These are phyloP conservation scores for Rhynchonycteris naso DNA, from an alignment of 2,797 vertebrate species.

Conservation along the genomic window DNA sequence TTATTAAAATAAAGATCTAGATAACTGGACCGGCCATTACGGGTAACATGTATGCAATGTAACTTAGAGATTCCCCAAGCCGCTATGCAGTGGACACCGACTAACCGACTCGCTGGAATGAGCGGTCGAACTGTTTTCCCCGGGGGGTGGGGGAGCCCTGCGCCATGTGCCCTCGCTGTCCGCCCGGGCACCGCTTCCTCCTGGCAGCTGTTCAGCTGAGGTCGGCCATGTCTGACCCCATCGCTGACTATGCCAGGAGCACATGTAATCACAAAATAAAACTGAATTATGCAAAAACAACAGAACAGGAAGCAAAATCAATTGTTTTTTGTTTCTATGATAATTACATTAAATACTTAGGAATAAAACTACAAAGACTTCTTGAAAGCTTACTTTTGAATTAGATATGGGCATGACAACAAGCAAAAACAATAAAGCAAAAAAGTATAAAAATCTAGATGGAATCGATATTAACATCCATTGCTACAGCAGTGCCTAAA, in stretches of 20 bases:
- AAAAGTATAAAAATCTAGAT: slow-evolving; percentile 23
- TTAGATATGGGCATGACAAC: not conserved
- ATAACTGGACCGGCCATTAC: not conserved
- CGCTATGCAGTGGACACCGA: not conserved
- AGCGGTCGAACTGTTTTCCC: not conserved
- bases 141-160: no score
- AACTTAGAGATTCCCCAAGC: not conserved
- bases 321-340: not conserved
- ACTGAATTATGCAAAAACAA: not conserved
- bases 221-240: not conserved
- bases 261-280: not conserved
- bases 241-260: not conserved
- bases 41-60: not conserved
- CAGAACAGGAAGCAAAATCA: not conserved
- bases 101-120: not conserved
- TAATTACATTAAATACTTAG: not conserved
- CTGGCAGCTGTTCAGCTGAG: not conserved
- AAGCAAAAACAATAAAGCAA: not conserved
- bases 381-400: slow-evolving; percentile 47
- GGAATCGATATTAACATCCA: not conserved
- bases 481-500: not conserved
- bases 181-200: not conserved
- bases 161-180: not conserved
- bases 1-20: not conserved
- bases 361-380: not conserved